Base-by-base conservation (phyloP, 2,888 invertebrate species). In the Meiosimyza platycephala region DNA sequence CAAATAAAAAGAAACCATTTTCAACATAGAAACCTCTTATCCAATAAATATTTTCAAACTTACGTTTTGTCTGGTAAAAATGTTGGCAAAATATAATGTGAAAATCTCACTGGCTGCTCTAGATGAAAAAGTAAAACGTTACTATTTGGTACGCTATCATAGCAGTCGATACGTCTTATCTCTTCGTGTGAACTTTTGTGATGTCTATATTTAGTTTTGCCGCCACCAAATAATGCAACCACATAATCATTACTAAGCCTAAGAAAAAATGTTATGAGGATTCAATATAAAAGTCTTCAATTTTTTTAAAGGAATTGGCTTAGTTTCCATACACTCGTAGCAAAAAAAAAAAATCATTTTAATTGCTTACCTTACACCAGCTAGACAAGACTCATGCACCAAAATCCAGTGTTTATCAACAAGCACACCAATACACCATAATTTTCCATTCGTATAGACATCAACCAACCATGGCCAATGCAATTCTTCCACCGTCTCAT, bases 381-480 rank as follows among this genome's bases (percentile, higher is more conserved):
- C 68, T 3, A 81, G 82, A 80, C 93, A 94, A 15, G 86, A 86
- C 71, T 89, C 88, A 75, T 89, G 89, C 4, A 90, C 87, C 72
- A 94, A 81, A 69, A 94, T 88, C 93, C 94, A 94, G 18, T 90
- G 86, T 3, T 88, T 81, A 77, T 92, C 90, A 59, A 95, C 83
- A 71, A 95, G 86, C 51, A 92, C 89, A 6, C 93, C 94, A 60
- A 91, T 89, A 81, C 95, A 94, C 79, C 87, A 90, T 76, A 92
- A 92, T 73, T 88, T 84, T 3, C 95, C 95, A 81, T 94, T 91
- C 1, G 90, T 88, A 84, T 90, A 93, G 68, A 95, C 88, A 79
- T 92, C 92, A 0, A 91, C 93, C 80, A 91, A 87, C 95, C 95
- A 95, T 0, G 94, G 93, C 90, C 92, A 91, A 64, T 87, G 85